Evolutionary conservation across 2,888 invertebrate species (phyloP), one percentile per base, ranked within the genome.

Genomic region (Agriopis marginaria): DNA sequence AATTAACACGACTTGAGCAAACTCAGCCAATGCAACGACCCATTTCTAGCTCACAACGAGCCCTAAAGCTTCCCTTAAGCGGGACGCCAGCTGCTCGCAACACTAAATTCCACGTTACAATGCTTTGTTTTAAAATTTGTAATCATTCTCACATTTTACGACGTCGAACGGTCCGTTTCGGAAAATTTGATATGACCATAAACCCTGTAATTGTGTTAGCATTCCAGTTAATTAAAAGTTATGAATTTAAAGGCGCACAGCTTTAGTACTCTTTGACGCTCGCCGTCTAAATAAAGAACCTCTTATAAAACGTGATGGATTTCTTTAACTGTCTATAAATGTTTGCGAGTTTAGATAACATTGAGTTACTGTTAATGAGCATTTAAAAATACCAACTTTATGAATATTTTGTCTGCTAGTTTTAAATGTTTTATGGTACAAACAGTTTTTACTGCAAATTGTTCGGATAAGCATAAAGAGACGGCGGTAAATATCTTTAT

Each of bases 61-160:
- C 91, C 89, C 88, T 86, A 90, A 90, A 91, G 88, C 89, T 87
- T 90, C 90, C 89, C 87, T 90, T 88, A 88, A 91, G 86, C 86
- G 84, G 82, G 79, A 82, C 88, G 86, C 90, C 92, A 92, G 87
- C 90, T 92, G 92, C 86, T 86, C 82, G 80, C 80, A 87, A 83
- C 89, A 92, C 92, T 93, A 92, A 93, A 92, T 89, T 92, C 87
- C 82, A 88, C 91, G 89, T 89, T 89, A 91, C 91, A 91, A 89
- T 89, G 89, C 91, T 91, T 90, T 90, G 91, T 92, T 93, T 93
- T 92, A 93, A 92, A 93, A 92, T 93, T 93, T 92, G 92, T 92
- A 93, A 93, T 93, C 91, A 92, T 93, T 94, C 92, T 90, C 91
- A 92, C 92, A 93, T 91, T 94, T 94, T 93, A 94, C 90, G 93